Evolutionary conservation across 2,888 invertebrate genomes (phyloP), one percentile per base, ranked within the genome.

Genomic region (Hypercompe scribonia): DNA sequence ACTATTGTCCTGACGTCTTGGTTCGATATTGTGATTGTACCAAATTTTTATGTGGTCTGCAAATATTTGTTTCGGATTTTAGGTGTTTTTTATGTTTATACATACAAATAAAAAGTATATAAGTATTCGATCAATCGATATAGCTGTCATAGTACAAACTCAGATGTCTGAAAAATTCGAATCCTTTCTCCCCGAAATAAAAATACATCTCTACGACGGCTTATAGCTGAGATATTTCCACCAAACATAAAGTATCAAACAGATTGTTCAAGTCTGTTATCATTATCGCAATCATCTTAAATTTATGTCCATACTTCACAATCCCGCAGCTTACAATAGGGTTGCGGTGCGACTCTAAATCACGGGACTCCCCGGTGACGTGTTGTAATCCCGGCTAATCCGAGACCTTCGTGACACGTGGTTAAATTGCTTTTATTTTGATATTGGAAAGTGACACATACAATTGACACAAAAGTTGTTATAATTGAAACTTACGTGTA

Each of bases 331-430:
- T 67, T 34, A 58, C 42, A 18, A 24, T 70, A 73, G 72, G 74
- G 71, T 65, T 39, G 65, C 75, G 67, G 69, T 72, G 61, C 65
- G 28, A 46, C 74, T 73, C 76, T 81, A 83, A 80, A 79, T 79
- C 80, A 73, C 78, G 81, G 74, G 77, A 74, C 42, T n/a, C 67
- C 66, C 68, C 70, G 72, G 79, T 71, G 79, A 77, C 78, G 65
- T 36, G 54, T 61, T 70, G 65, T 81, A 77, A 83, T 80, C 77
- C 72, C 71, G 73, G 68, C 73, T 83, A 79, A 83, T 76, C 78
- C 65, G 72, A 28, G 28, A 70, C 61, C 68, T 13, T 54, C 34
- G 63, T 42, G 65, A 76, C 72, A 74, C 39, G n/a, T 28, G 65
- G 54, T 68, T 54, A 58, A 54, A 61, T 50, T 54, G 67, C 42